phyloP scores from a whole-genome alignment of 2,888 invertebrate species.

The Polyommatus iphigenia region DNA sequence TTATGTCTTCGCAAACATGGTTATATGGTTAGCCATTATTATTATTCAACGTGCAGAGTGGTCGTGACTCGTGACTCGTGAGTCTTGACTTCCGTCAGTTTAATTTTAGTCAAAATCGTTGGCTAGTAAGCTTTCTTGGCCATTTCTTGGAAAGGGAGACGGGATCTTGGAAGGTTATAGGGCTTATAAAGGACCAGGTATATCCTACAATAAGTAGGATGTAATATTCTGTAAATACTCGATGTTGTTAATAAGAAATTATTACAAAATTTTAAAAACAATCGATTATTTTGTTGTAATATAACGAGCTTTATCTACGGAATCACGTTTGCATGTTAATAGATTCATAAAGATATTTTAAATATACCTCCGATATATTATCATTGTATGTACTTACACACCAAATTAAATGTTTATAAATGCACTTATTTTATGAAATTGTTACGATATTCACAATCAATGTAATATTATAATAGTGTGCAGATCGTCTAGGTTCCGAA shows the following conservation, averaged over 20 bases:
- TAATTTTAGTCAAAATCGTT: no score
- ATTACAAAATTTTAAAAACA: constrained; percentile 7
- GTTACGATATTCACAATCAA: not conserved
- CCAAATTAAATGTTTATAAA: constrained; percentile 9
- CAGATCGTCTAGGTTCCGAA: not conserved
- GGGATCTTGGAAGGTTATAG: constrained; percentile 7
- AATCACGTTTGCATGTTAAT: constrained; percentile 10
- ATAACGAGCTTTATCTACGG: constrained; percentile 18
- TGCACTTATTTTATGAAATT: not conserved
- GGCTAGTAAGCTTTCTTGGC: not conserved
- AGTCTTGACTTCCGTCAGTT: no score
- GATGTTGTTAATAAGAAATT: constrained; percentile 8
- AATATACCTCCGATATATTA: not conserved
- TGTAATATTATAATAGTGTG: not conserved
- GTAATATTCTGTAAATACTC: constrained; percentile 17
- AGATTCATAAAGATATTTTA: not conserved
- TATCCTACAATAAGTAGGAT: constrained; percentile 25
- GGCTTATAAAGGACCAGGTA: constrained; percentile 30
- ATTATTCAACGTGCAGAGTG: no score
- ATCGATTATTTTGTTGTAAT: constrained; percentile 13
- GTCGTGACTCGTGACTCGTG: no score
- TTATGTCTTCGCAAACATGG: no score
- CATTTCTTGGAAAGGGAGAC: not conserved
- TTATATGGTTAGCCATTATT: no score
- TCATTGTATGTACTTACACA: not conserved